Percentiles rank a stretch among this genome's conserved stretches.
These are phyloP conservation scores for Lophius piscatorius DNA, from an alignment of 2,113 vertebrate species.

Conservation along the genomic window DNA sequence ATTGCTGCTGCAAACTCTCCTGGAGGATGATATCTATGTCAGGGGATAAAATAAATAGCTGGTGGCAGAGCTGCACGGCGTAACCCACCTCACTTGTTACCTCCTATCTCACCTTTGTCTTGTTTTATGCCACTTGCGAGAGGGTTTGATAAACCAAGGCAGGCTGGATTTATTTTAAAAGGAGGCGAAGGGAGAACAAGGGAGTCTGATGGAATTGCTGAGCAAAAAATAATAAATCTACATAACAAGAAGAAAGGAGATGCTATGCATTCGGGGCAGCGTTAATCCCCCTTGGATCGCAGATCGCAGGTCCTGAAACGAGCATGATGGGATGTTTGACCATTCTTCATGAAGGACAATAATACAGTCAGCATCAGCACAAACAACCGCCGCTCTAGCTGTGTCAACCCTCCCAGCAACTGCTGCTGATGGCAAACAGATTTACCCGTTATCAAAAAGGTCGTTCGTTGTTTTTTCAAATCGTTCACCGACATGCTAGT, in stretches of 20 bases:
- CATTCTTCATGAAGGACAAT: conserved; percentile 43
- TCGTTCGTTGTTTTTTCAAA: conserved; percentile 28
- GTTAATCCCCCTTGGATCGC: conserved; percentile 46
- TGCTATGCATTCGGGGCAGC: conserved; percentile 46
- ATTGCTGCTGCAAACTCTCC: conserved; percentile 59
- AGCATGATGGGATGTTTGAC: conserved; percentile 52
- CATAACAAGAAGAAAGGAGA: conserved; percentile 20
- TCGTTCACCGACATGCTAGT: conserved; percentile 8
- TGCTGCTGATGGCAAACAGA: neutral
- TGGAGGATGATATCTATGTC: conserved; percentile 55
- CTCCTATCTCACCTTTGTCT: conserved; percentile 31
- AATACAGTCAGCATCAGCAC: neutral
- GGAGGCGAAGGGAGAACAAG: conserved; percentile 18
- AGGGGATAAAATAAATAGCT: conserved; percentile 61
- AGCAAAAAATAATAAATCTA: conserved; percentile 8
- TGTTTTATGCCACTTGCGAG: conserved; percentile 49
- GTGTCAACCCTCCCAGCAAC: conserved; percentile 5
- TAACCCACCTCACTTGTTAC: conserved; percentile 44
- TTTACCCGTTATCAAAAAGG: conserved; percentile 25
- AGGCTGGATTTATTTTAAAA: conserved; percentile 45
- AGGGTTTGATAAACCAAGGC: conserved; percentile 31
- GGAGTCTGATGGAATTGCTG: conserved; percentile 1
- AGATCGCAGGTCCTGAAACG: conserved; percentile 42
- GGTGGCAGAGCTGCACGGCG: conserved; percentile 29
- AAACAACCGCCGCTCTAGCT: conserved; percentile 11